A percentile compares a stretch with the other conserved stretches of the same genome.
These are phyloP conservation scores for Panagrolaimus sp. DNA, from an alignment of 1,140 invertebrate species.

Conservation along the genomic window DNA sequence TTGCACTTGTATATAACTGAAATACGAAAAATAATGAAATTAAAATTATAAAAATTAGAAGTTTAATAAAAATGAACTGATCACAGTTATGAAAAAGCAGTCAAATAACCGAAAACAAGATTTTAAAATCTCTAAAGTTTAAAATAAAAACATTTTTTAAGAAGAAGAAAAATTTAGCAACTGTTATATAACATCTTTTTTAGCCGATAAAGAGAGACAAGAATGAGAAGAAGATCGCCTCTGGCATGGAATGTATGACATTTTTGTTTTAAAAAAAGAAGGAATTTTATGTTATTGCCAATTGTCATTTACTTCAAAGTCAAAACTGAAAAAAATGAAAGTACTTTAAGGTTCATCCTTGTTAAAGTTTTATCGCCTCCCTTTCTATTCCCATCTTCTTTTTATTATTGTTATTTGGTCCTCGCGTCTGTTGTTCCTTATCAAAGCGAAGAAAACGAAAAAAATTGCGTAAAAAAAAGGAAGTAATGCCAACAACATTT, in stretches of 20 bases:
- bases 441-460: not conserved
- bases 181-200: not conserved
- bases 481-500: not conserved
- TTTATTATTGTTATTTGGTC: not conserved
- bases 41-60: not conserved
- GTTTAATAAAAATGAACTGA: not conserved
- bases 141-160: not conserved
- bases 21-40: not conserved
- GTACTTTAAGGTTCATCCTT: too few relatives aligned
- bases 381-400: not conserved
- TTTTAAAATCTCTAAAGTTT: not conserved
- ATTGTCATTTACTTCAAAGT: not conserved
- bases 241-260: not conserved
- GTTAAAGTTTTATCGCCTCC: not conserved
- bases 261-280: not conserved
- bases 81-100: not conserved
- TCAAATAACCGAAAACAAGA: not conserved
- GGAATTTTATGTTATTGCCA: not conserved
- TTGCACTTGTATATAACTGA: slow-evolving; percentile 6
- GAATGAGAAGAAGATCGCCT: too few relatives aligned
- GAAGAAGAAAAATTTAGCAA: not conserved
- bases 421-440: not conserved
- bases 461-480: slow-evolving; percentile 7
- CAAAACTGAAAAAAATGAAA: not conserved
- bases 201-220: not conserved